Conservation (phyloP, 2,797 vertebrate species). For the Pyrocephalus nanus region DNA sequence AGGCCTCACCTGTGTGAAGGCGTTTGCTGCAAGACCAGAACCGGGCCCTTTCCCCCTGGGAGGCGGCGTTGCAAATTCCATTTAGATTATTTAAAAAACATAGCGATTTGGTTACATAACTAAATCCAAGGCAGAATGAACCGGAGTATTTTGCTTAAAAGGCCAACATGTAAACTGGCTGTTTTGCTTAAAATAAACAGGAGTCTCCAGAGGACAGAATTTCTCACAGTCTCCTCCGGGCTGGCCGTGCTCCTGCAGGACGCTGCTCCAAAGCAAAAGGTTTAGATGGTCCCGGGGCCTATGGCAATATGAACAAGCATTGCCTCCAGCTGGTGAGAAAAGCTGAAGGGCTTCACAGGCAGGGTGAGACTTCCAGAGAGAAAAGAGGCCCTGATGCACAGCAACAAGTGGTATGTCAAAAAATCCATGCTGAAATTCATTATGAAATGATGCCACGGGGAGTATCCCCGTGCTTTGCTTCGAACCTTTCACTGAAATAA, state of each 20-base stretch:
- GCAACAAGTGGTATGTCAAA: not conserved
- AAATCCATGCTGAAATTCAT: not conserved
- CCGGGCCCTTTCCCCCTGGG: not conserved
- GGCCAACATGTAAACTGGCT: conserved; percentile 67
- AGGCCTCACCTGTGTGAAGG: conserved; percentile 30
- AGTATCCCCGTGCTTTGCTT: not conserved
- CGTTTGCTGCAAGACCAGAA: not conserved
- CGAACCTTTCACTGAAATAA: not conserved
- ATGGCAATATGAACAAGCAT: not conserved
- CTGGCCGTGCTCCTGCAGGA: conserved; percentile 51
- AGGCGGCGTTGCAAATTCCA: conserved; percentile 16
- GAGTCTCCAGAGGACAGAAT: conserved; percentile 60
- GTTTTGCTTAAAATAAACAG: conserved; percentile 71
- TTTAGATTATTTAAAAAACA: conserved; percentile 63
- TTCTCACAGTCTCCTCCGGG: conserved; percentile 59
- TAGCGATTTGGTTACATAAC: conserved; percentile 62
- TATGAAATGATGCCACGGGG: not conserved
- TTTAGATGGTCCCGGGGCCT: conserved; percentile 22
- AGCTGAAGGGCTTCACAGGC: not conserved
- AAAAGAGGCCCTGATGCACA: not conserved
- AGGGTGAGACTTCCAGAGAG: not conserved
- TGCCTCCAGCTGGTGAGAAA: conserved; percentile 56
- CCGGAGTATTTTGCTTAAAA: conserved; percentile 62
- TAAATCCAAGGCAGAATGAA: conserved; percentile 57
- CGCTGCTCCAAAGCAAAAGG: conserved; percentile 38